Conservation (phyloP, 1,140 invertebrate genomes). For the Homalodisca vitripennis region DNA sequence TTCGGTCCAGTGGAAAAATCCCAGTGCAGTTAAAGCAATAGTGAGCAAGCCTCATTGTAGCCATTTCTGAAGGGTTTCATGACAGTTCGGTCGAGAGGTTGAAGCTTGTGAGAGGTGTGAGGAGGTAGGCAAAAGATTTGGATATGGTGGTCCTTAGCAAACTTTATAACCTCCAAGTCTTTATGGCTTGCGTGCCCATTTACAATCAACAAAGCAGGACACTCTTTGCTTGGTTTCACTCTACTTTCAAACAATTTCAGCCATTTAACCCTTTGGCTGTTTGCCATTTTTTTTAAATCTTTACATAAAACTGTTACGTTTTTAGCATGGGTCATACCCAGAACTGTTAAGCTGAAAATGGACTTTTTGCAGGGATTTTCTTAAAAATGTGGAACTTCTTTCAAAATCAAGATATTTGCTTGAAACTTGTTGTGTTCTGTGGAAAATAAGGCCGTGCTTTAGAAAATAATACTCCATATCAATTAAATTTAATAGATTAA, state of each 20-base stretch:
- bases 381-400: no score
- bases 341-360: no score
- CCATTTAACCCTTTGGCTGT: no score
- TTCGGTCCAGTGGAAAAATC: slow-evolving; percentile 13
- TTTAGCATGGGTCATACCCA: no score
- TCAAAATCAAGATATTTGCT: no score
- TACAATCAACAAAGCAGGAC: slow-evolving; percentile 43
- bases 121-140: slow-evolving; percentile 46
- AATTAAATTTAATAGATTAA: no score
- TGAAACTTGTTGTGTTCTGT: no score
- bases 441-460: no score
- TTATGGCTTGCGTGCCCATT: slow-evolving; percentile 46
- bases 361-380: no score
- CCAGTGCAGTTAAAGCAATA: slow-evolving; percentile 22
- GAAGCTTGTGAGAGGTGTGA: slow-evolving; percentile 46
- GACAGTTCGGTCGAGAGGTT: slow-evolving; percentile 45
- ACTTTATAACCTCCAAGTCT: slow-evolving; percentile 44
- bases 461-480: no score
- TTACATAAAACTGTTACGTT: no score
- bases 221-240: slow-evolving; percentile 30
- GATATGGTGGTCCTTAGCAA: slow-evolving; percentile 44
- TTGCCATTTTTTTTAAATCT: no score
- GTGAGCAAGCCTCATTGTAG: slow-evolving; percentile 39
- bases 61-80: slow-evolving; percentile 48
- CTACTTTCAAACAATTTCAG: slow-evolving; percentile 43